A percentile compares a stretch with the other conserved stretches of the same genome.
phyloP scores from a whole-genome alignment of 2,113 vertebrate genomes.

The Rattus norvegicus region GRCr8 NC_086021.1:116210001-116210500 shows the following conservation, averaged over 20 bases:
- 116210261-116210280: neutral
- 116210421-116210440: neutral
- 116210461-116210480: neutral
- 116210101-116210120: neutral
- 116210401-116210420: neutral
- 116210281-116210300: conserved; percentile 32
- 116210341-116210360: neutral
- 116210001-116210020: neutral
- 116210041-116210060: neutral
- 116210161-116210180: neutral
- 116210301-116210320: neutral
- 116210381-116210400: conserved; percentile 13
- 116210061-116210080: neutral
- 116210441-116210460: neutral
- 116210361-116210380: neutral
- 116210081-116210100: neutral
- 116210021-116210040: neutral
- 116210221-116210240: neutral
- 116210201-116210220: conserved; percentile 23
- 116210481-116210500: neutral
- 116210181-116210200: neutral
- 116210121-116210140: neutral
- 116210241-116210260: neutral
- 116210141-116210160: neutral
- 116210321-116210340: neutral